phyloP scores from a whole-genome alignment of 2,888 invertebrate genomes.

The Alviniconcha strummeri region DNA sequence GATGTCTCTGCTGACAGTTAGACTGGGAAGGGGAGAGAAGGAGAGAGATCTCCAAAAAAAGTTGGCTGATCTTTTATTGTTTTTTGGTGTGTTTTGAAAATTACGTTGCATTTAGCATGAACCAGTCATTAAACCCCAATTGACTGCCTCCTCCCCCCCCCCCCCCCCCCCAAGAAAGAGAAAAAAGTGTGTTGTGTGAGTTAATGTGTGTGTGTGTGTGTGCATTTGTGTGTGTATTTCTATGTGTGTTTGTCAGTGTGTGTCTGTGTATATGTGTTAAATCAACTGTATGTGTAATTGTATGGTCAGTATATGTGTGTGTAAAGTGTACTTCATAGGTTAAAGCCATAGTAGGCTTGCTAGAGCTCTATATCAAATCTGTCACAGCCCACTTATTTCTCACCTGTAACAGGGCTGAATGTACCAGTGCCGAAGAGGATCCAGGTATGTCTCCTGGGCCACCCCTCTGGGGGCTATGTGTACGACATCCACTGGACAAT shows the following conservation, averaged over 20 bases:
- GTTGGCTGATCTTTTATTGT: not conserved
- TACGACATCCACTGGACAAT: slow-evolving; percentile 30
- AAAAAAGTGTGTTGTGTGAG: not conserved
- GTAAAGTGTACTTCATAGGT: not conserved
- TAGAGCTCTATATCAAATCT: not conserved
- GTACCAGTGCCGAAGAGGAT: slow-evolving; percentile 23
- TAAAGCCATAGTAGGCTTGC: not conserved
- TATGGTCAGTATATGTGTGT: not conserved
- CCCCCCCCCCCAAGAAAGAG: too few relatives aligned
- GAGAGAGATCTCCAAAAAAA: too few relatives aligned
- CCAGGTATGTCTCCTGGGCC: slow-evolving; percentile 20
- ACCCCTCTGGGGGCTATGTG: not conserved
- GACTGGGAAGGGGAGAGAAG: too few relatives aligned
- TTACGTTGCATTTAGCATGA: too few relatives aligned
- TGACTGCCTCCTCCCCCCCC: too few relatives aligned
- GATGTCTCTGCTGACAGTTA: too few relatives aligned
- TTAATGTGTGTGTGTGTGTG: not conserved
- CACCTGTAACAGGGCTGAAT: slow-evolving; percentile 11
- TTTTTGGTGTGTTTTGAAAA: not conserved
- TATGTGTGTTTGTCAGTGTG: not conserved
- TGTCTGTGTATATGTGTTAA: not conserved
- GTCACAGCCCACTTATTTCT: too few relatives aligned
- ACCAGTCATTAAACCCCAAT: too few relatives aligned
- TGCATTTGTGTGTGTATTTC: not conserved
- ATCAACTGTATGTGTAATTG: not conserved